phyloP scores from a whole-genome alignment of 2,888 invertebrate genomes.

The Octodonta nipae region DNA sequence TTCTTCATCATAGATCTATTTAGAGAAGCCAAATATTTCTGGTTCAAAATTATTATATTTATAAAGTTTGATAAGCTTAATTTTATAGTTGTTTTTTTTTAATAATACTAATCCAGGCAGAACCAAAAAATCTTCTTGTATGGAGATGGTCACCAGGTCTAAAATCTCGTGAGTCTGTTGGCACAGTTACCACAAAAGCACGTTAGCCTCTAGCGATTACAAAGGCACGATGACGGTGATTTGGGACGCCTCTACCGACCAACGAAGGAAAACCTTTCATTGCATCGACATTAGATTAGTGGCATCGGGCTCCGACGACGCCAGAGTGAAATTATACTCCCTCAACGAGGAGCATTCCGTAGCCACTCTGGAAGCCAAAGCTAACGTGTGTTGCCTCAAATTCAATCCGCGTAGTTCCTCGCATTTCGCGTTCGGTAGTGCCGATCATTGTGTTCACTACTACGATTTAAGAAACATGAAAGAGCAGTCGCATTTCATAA shows the following conservation, averaged over 20 bases:
- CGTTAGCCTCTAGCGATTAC: slow-evolving; percentile 84
- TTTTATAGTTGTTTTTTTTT: too few species aligned
- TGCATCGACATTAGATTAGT: slow-evolving; percentile 77
- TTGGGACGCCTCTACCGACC: slow-evolving; percentile 77
- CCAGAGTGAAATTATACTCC: slow-evolving; percentile 84
- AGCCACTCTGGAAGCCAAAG: slow-evolving; percentile 79
- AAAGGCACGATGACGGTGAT: slow-evolving; percentile 86
- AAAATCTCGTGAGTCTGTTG: slow-evolving; percentile 91
- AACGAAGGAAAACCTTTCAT: slow-evolving; percentile 59
- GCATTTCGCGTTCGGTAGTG: slow-evolving; percentile 88
- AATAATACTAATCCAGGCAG: too few species aligned
- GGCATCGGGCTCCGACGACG: slow-evolving; percentile 87
- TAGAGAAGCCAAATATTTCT: too few species aligned
- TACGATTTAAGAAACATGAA: slow-evolving; percentile 80
- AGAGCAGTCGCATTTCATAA: slow-evolving; percentile 67
- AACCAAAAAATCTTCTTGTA: too few species aligned
- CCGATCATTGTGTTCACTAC: slow-evolving; percentile 92
- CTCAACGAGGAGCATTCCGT: slow-evolving; percentile 76
- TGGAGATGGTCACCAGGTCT: slow-evolving; percentile 81
- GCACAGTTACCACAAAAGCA: slow-evolving; percentile 80
- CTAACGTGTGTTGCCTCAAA: slow-evolving; percentile 91
- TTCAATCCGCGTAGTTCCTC: slow-evolving; percentile 74
- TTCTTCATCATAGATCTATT: too few species aligned
- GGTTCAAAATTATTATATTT: too few species aligned
- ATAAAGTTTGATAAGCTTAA: too few species aligned